Base-by-base conservation (phyloP, 1,140 invertebrate species). In the Drosophila mayri region DNA sequence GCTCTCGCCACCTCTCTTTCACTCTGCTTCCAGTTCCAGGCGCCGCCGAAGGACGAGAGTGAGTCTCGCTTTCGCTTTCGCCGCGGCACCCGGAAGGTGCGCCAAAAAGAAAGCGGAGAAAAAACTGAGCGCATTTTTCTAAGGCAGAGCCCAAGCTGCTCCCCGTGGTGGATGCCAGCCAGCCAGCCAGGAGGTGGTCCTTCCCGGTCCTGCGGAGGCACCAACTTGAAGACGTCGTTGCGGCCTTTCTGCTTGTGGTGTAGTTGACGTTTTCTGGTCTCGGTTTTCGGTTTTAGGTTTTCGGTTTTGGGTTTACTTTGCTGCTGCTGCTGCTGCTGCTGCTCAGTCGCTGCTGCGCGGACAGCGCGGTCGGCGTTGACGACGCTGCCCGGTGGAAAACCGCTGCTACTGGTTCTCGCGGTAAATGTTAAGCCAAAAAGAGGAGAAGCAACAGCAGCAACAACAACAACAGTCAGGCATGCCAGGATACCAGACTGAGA, bases 361-460 rank as follows among this genome's bases (percentile, higher is more conserved):
- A 46, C 50, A 20, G 52, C 49, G 74, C 18, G 7, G 67, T 18
- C 32, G 57, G 14, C 46, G 40, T 20, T 41, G 60, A 9, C 55
- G 80, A 12, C 66, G 49, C 65, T 41, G 65, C 65, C 64, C 71
- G 43, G 79, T 76, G 37, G 85, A 77, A 91, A 92, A 92, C 91
- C 91, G 81, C 91, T 92, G 91, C 91, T 91, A 91, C 91, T 92
- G 91, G 91, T 92, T 92, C 90, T 88, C 91, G 91, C 84, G 91
- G 91, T 92, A 86, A 92, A 80, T 88, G 87, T 86, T 88, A 92
- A 92, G 91, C 91, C 87, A 92, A 86, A 74, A 71, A 30, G 54
- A 68, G 79, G 67, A 88, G 81, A 92, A 72, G 87, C 62, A 49
- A 46, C 58, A 82, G 61, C 61, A 60, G 25, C 10, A 58, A 37